Evolutionary conservation across 2,888 invertebrate genomes (phyloP).

Genomic region (Apotomis betuletana): DNA sequence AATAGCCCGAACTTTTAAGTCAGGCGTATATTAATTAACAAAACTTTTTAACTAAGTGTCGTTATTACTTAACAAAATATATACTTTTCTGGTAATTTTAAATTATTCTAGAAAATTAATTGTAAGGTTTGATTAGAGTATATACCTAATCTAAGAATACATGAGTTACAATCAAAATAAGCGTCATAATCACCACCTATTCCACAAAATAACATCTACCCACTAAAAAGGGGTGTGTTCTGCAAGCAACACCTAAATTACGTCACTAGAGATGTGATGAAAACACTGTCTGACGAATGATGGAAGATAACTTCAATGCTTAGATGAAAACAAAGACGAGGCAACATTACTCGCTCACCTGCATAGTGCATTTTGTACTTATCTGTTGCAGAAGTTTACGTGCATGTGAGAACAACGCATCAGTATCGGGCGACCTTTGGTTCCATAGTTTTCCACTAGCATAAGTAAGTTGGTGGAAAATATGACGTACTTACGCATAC

Average conservation of each 20-base stretch:
- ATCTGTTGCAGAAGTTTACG: neutral
- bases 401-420: neutral
- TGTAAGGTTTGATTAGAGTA: too few relatives aligned
- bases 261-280: slow-evolving; percentile 26
- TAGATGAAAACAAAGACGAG: slow-evolving; percentile 16
- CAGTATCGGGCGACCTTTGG: neutral
- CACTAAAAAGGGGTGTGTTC: neutral
- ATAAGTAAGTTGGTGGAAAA: slow-evolving; percentile 12
- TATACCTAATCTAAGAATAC: neutral
- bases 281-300: slow-evolving; percentile 13
- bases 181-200: too few relatives aligned
- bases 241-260: slow-evolving; percentile 2
- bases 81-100: too few relatives aligned
- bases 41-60: too few relatives aligned
- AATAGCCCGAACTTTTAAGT: too few relatives aligned
- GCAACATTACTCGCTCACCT: neutral
- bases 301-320: slow-evolving; percentile 18
- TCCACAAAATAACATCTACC: too few relatives aligned
- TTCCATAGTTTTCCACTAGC: slow-evolving; percentile 1
- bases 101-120: too few relatives aligned
- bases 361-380: slow-evolving; percentile 5
- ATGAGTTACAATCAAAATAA: neutral
- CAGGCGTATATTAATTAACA: too few relatives aligned
- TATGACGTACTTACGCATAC: slow-evolving; percentile 22
- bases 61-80: too few relatives aligned